A percentile compares a stretch with the other conserved stretches of the same genome.
Conservation (phyloP, 30 jellyfish, hydroid and myxozoan species). For the Pseudorhiza aurosa region DNA sequence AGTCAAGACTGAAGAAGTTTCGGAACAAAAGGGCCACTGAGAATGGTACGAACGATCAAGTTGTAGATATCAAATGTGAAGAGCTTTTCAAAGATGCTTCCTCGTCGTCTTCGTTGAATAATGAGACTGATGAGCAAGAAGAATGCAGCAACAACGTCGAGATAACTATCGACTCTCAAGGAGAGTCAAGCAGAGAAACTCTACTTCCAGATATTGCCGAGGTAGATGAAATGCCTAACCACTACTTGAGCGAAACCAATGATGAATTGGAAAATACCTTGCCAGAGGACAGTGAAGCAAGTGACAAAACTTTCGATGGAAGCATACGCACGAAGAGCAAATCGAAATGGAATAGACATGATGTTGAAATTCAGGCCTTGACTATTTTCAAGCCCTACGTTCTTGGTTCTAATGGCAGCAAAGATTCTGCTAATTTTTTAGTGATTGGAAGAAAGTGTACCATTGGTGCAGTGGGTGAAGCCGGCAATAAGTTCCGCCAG, state of each 20-base stretch:
- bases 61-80: neutral
- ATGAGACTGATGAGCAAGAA: neutral
- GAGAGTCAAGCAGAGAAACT: neutral
- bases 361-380: conserved; percentile 46
- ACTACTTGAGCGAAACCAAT: too few species aligned
- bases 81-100: neutral
- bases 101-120: neutral
- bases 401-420: conserved; percentile 6
- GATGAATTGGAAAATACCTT: too few species aligned
- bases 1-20: neutral
- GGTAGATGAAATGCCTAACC: too few species aligned
- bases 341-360: neutral
- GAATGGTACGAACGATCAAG: neutral
- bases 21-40: neutral
- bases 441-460: conserved; percentile 43
- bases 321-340: neutral
- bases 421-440: neutral
- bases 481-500: neutral
- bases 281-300: conserved; percentile 1
- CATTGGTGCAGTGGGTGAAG: neutral
- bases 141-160: conserved; percentile 1
- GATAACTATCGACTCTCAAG: neutral
- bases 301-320: neutral
- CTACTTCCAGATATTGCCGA: too few species aligned
- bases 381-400: conserved; percentile 13